Percentiles rank a stretch among this genome's conserved stretches.
phyloP scores from a whole-genome alignment of 2,113 vertebrate species.

The Prochilodus magdalenae region DNA sequence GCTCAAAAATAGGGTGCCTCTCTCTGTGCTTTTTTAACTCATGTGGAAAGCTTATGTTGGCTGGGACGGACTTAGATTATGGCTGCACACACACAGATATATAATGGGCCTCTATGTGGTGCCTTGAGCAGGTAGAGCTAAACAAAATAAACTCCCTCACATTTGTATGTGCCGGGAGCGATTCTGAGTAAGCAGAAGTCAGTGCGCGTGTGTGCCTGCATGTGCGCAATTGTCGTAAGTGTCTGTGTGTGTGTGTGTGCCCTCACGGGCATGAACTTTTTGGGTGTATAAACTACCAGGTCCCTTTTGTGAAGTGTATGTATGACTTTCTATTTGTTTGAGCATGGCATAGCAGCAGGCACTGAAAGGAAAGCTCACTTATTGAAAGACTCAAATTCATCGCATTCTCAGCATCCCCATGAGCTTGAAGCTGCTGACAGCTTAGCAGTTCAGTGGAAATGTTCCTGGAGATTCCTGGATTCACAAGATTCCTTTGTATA shows the following conservation, averaged over 20 bases:
- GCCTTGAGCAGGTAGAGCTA: slow-evolving; percentile 33
- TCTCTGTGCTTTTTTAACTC: neutral
- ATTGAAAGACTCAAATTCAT: neutral
- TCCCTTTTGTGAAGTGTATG: neutral
- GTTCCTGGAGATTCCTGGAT: neutral
- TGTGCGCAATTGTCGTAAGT: neutral
- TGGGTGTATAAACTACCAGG: neutral
- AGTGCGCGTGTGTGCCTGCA: neutral
- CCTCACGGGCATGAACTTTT: too few relatives aligned
- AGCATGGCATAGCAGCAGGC: neutral
- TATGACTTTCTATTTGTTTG: neutral
- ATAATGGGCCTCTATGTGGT: slow-evolving; percentile 40
- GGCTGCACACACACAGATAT: slow-evolving; percentile 10
- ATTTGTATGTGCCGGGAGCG: slow-evolving; percentile 23
- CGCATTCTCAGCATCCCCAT: neutral
- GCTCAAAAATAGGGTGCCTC: neutral
- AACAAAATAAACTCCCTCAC: slow-evolving; percentile 45
- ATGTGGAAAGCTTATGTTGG: slow-evolving; percentile 37
- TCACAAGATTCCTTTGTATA: neutral
- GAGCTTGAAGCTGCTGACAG: neutral
- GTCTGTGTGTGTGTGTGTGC: slow-evolving; percentile 11
- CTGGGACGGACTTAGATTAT: slow-evolving; percentile 21
- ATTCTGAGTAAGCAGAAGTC: slow-evolving; percentile 15
- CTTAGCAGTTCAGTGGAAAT: neutral
- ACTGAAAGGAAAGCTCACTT: neutral